Conservation (phyloP, 2,888 invertebrate species). For the Tuta absoluta region DNA sequence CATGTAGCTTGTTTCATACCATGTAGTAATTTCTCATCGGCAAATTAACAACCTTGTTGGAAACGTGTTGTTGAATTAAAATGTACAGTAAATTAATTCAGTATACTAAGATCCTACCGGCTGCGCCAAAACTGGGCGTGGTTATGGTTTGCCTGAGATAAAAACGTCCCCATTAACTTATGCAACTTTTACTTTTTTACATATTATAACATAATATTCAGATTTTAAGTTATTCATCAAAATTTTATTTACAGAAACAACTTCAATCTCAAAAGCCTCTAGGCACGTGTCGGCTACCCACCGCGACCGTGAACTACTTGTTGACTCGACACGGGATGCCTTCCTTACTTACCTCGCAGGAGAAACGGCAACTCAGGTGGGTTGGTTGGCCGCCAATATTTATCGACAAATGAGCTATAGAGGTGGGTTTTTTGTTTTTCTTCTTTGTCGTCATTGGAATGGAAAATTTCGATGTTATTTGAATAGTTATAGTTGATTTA, state of each 20-base stretch:
- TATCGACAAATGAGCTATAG: neutral
- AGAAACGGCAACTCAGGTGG: constrained; percentile 68
- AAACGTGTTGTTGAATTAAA: too few relatives aligned
- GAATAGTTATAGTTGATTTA: neutral
- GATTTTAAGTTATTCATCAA: neutral
- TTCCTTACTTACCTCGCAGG: constrained; percentile 60
- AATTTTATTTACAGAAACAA: constrained; percentile 59
- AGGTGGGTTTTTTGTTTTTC: constrained; percentile 6
- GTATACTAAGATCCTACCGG: neutral
- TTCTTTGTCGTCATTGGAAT: neutral
- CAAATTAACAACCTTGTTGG: too few relatives aligned
- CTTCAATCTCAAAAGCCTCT: constrained; percentile 46
- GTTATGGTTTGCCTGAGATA: too few relatives aligned
- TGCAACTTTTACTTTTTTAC: too few relatives aligned
- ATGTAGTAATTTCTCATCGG: too few relatives aligned
- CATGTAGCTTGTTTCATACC: too few relatives aligned
- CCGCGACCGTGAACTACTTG: constrained; percentile 66
- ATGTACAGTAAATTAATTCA: neutral
- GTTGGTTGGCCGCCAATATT: constrained; percentile 22
- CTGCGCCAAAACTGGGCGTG: neutral
- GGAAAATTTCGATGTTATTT: neutral
- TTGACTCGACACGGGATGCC: constrained; percentile 69
- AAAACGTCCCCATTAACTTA: too few relatives aligned
- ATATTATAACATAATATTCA: neutral
- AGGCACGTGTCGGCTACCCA: constrained; percentile 54